Evolutionary conservation across 2,797 vertebrate species (phyloP), one percentile per base, ranked within the genome.

Genomic region (Anguilla marmorata): DNA sequence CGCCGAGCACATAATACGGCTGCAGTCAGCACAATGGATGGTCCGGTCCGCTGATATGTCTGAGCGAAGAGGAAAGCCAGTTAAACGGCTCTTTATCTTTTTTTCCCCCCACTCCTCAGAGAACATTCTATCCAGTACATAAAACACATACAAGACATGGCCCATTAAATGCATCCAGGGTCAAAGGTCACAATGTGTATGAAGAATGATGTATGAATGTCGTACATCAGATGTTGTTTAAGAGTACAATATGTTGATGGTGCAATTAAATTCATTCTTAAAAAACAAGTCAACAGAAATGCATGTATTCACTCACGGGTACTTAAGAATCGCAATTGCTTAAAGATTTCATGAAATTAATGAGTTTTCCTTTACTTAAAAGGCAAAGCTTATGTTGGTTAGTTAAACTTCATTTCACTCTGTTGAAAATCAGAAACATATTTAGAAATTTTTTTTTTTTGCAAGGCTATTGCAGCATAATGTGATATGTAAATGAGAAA

Each of bases 71-170:
- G 41, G 6, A 72, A 86, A 19, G 30, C 60, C 63, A 58, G 79
- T 54, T 60, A 86, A 58, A 60, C 41, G 80, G 50, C 60, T 58
- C 86, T 60, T 76, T 87, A 37, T 45, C 80, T 63, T 66, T 37
- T 50, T 27, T 30, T 11, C 3, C 50, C 50, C 50, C 50, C 50
- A 52, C 50, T 11, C 50, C 48, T 24, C 50, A 30, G 80, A 63
- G 50, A 48, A 33, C 48, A 58, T 74, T 84, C 60, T 48, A 74
- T 74, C 45, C 86, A 48, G 80, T 52, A 41, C 50, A 66, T 60
- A 7, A 58, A 74, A 48, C 79, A 84, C 83, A 85, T 8, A 1
- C 4, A 74, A 69, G 27, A 48, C 19, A 30, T 56, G 50, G 48
- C 58, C 83, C 37, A 85, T 41, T 85, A 85, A 85, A 88, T 16